These are phyloP conservation scores for Brachyopa scutellaris DNA, from an alignment of 2,888 invertebrate species.

Conservation along the genomic window DNA sequence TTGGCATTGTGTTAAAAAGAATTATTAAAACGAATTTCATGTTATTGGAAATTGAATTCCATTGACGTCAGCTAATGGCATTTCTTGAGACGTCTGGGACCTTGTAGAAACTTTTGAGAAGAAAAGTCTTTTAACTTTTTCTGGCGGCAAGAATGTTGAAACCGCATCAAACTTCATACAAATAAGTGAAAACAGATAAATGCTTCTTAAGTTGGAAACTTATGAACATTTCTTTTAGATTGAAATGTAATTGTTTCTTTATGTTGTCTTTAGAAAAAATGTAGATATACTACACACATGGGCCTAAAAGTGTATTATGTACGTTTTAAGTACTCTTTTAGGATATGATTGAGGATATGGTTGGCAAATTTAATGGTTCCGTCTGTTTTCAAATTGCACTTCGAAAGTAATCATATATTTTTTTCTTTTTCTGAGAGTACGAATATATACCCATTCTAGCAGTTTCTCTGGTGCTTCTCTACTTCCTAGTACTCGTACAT, in stretches of 20 bases:
- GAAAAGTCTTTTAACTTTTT: conserved; percentile 51
- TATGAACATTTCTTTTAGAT: conserved; percentile 61
- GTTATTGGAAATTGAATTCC: conserved; percentile 55
- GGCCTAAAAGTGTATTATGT: too few relatives aligned
- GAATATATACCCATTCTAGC: too few relatives aligned
- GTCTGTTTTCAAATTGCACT: neutral
- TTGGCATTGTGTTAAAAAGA: too few relatives aligned
- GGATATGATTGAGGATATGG: too few relatives aligned
- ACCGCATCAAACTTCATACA: conserved; percentile 45
- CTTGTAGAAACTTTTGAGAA: conserved; percentile 9
- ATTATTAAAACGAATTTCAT: conserved; percentile 65
- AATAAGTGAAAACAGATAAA: conserved; percentile 61
- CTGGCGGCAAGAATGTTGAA: conserved; percentile 36
- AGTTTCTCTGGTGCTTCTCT: too few relatives aligned
- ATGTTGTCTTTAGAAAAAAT: neutral
- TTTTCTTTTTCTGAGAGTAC: too few relatives aligned
- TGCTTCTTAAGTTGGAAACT: conserved; percentile 63
- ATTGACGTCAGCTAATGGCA: conserved; percentile 48
- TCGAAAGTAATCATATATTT: neutral
- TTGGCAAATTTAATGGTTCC: too few relatives aligned
- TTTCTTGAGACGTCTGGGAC: conserved; percentile 46
- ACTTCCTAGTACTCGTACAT: too few relatives aligned
- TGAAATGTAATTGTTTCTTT: conserved; percentile 37
- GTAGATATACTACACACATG: neutral
- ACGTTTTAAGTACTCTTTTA: too few relatives aligned